Conservation (phyloP, 2,797 vertebrate species). For the Hippocampus kuda region DNA sequence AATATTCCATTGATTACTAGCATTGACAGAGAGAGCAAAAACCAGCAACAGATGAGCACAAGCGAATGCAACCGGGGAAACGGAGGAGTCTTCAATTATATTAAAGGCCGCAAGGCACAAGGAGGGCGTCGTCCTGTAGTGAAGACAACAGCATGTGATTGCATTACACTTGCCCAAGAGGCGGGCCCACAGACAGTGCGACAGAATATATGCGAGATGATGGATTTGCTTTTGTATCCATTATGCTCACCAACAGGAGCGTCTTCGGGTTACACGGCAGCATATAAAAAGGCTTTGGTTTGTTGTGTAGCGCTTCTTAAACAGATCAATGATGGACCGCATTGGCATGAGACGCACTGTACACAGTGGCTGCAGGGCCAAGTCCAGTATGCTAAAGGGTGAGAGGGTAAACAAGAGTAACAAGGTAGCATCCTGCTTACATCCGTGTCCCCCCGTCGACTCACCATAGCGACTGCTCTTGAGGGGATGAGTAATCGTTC, state of each 20-base stretch:
- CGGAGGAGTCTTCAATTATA: slow-evolving; percentile 23
- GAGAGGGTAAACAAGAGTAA: slow-evolving; percentile 26
- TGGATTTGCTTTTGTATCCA: neutral
- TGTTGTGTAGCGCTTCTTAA: neutral
- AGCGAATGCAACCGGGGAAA: slow-evolving; percentile 2
- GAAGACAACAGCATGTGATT: slow-evolving; percentile 14
- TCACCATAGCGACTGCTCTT: slow-evolving; percentile 33
- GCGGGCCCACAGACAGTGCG: slow-evolving; percentile 1
- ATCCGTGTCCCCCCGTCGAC: slow-evolving; percentile 47
- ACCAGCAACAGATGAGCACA: slow-evolving; percentile 17
- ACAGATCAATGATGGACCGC: neutral
- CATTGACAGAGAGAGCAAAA: neutral
- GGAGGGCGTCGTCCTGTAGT: slow-evolving; percentile 12
- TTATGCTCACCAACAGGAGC: neutral
- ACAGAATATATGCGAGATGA: slow-evolving; percentile 3
- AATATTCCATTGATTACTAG: no score
- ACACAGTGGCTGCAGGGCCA: slow-evolving; percentile 2
- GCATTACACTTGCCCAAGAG: slow-evolving; percentile 10
- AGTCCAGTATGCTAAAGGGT: neutral
- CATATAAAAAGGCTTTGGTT: slow-evolving; percentile 2
- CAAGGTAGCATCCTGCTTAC: slow-evolving; percentile 35
- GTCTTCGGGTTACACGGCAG: slow-evolving; percentile 8
- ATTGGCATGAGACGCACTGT: slow-evolving; percentile 2
- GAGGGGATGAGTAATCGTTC: slow-evolving; percentile 39
- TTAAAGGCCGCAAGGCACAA: slow-evolving; percentile 20